Conservation (phyloP, 2,888 invertebrate species). For the Melinaea menophilus region DNA sequence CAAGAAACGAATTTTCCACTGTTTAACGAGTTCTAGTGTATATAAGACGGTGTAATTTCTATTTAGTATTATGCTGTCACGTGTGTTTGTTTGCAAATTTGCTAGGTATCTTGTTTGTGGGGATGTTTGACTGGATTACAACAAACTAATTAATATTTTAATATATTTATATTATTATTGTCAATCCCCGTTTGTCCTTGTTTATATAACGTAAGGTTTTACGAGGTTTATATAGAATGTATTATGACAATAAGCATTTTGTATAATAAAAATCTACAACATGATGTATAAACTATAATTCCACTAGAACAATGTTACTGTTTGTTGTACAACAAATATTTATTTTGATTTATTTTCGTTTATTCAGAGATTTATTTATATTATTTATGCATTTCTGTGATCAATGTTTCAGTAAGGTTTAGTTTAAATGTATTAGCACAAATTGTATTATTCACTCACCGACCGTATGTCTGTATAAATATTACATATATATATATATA, state of each 20-base stretch:
- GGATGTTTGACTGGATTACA: conserved; percentile 26
- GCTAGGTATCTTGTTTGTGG: conserved; percentile 29
- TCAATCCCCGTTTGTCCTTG: neutral
- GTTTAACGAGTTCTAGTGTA: conserved; percentile 35
- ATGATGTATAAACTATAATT: conserved; percentile 46
- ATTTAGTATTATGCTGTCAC: conserved; percentile 33
- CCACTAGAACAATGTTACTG: conserved; percentile 51
- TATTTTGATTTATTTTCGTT: conserved; percentile 45
- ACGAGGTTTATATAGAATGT: conserved; percentile 23
- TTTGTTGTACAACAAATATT: conserved; percentile 48
- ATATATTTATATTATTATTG: neutral
- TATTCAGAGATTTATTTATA: conserved; percentile 53
- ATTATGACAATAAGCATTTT: conserved; percentile 69
- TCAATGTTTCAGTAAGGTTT: conserved; percentile 57
- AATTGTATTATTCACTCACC: conserved; percentile 39
- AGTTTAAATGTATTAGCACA: conserved; percentile 51
- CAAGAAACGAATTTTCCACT: neutral
- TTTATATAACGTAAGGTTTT: conserved; percentile 7
- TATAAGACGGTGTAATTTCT: conserved; percentile 31
- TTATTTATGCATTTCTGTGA: conserved; percentile 73
- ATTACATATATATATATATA: no score
- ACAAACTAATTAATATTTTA: neutral
- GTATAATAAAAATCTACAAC: conserved; percentile 48
- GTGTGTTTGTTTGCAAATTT: conserved; percentile 42
- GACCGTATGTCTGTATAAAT: conserved; percentile 5